These are phyloP conservation scores for Dipodomys stephensi DNA, from an alignment of 2,113 vertebrate genomes.

Conservation along the genomic window DNA sequence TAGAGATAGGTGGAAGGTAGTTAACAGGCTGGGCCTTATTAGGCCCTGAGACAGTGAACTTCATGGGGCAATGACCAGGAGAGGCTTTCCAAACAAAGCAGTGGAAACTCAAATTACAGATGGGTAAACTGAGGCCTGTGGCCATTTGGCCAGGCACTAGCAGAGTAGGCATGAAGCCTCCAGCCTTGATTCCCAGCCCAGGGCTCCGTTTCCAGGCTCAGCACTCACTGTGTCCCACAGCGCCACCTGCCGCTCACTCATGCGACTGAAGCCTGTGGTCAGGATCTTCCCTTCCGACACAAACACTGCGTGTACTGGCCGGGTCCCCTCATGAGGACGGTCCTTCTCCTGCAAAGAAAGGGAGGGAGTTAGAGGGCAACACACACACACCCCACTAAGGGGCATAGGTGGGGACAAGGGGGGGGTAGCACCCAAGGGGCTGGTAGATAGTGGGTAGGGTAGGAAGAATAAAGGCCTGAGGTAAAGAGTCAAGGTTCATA, in stretches of 20 bases:
- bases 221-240: constrained; percentile 93
- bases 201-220: rapidly evolving
- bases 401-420: not conserved
- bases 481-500: not conserved
- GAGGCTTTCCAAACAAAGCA: not conserved
- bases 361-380: not conserved
- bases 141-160: not conserved
- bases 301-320: constrained; percentile 90
- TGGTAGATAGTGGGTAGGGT: not conserved
- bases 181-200: not conserved
- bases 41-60: not conserved
- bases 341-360: constrained; percentile 90
- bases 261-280: constrained; percentile 94
- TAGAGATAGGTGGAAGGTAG: not conserved
- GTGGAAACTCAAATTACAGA: not conserved
- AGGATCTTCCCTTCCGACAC: constrained; percentile 91
- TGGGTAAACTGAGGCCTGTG: not conserved
- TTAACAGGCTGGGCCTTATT: not conserved
- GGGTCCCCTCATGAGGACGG: constrained; percentile 92
- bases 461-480: not conserved
- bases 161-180: not conserved
- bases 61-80: not conserved
- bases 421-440: not conserved
- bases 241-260: constrained; percentile 96
- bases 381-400: not conserved